Evolutionary conservation across 2,113 vertebrate species (phyloP), one percentile per base, ranked within the genome.

Genomic region (Candoia aspera): DNA sequence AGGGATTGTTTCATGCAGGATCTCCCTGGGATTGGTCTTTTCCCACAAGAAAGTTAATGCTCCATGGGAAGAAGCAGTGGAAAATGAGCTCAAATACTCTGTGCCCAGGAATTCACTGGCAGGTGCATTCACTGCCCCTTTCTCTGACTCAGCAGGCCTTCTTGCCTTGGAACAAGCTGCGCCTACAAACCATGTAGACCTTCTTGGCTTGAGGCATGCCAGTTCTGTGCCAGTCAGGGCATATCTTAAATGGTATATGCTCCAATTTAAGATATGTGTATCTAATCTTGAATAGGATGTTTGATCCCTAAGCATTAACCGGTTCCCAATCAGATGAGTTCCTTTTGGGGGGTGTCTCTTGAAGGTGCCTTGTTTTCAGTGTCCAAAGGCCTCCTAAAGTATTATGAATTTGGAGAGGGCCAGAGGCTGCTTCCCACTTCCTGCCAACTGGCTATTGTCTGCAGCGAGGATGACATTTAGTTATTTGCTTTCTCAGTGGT

Each of bases 401-500:
- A 60, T 58, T 90, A 92, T 62, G 73, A 92, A 94, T 90, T 93
- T 95, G 96, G 95, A 96, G 96, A 96, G 93, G 92, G 94, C 95
- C 95, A 57, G 46, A 46, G 68, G 94, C 93, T 96, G 94, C 93
- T 53, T 60, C 91, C 21, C 84, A 0, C 84, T 83, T 19, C 17
- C 23, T 37, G 37, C 58, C n/a, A 53, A 37, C 29, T 53, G 15
- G 17, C 11, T 21, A 37, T 33, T 57, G 9, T 23, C 53, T 89
- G 58, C 87, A 62, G 19, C 4, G 2, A 12, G 15, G 49, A 10
- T 89, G 60, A 49, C 62, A 15, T 55, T 57, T 79, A 15, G 12
- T 19, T 17, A 33, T 13, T 29, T 37, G 6, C 26, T 54, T 68
- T 73, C 42, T 58, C 86, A 37, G 12, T 21, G 59, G 29, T 53